These are phyloP conservation scores for Chiroxiphia lanceolata DNA, from an alignment of 2,797 vertebrate species.

Conservation along the genomic window DNA sequence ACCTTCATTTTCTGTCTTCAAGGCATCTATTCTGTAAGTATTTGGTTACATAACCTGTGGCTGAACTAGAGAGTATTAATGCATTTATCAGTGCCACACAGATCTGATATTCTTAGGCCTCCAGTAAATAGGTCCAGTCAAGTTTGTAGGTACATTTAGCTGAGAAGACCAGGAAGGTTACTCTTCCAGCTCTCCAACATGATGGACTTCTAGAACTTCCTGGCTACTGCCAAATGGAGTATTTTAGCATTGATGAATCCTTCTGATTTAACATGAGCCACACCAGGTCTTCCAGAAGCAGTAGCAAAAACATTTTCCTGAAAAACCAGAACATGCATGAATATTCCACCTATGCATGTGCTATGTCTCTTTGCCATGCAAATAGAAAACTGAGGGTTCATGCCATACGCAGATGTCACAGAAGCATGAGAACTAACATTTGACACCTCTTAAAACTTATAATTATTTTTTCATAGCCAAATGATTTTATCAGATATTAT, in stretches of 20 bases:
- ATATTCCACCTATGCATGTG: slow-evolving; percentile 13
- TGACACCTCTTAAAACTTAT: not conserved
- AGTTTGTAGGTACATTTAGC: not conserved
- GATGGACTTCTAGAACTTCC: not conserved
- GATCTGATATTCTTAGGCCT: not conserved
- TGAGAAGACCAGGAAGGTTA: not conserved
- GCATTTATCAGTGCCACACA: not conserved
- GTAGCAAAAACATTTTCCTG: not conserved
- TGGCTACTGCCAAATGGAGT: not conserved
- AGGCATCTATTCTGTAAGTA: not conserved
- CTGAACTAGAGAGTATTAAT: not conserved
- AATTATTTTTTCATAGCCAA: not conserved
- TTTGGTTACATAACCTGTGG: not conserved
- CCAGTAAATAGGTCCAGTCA: not conserved
- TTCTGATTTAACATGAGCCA: not conserved
- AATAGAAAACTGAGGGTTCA: not conserved
- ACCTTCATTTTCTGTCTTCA: not conserved
- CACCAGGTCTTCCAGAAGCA: not conserved
- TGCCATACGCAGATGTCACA: not conserved
- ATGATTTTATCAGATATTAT: not conserved
- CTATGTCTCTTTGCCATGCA: not conserved
- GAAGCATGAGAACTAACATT: not conserved
- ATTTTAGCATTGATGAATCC: not conserved
- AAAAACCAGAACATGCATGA: not conserved
- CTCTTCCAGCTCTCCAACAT: not conserved